Evolutionary conservation across 2,888 invertebrate genomes (phyloP), one percentile per base, ranked within the genome.

Genomic region (Schizaphis graminum): DNA sequence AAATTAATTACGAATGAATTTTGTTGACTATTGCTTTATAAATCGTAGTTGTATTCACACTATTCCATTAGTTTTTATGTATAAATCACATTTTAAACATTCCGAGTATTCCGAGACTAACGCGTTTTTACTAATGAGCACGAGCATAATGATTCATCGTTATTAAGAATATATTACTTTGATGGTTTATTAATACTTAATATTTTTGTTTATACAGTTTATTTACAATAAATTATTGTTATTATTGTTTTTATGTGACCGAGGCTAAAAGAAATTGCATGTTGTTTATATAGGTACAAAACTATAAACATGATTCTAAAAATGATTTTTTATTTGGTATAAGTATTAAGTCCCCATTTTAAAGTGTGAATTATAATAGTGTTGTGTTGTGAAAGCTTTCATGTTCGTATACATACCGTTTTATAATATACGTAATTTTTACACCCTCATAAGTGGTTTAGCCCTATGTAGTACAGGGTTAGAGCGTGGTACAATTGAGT

Each of bases 51-150:
- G n/a, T 67, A 8, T 13, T 21, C 21, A 35, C 21, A 77, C 35
- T 77, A 35, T 77, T 77, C 35, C 35, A 77, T 77, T 77, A 35
- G 35, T 77, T 8, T 21, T 21, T 21, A 4, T 77, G 35, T 77
- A 77, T 35, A 77, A 77, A 77, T 77, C 77, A 77, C 77, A 77
- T 77, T 67, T 77, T 77, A 77, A 35, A 77, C 21, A 77, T 77
- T 77, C 35, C 35, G 77, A 35, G 35, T 35, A 35, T 21, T 77
- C 8, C 8, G 5, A 77, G 35, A 77, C 35, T 77, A 67, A 77
- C 35, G 0, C 35, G 1, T 67, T 67, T 67, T 35, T n/a, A 67
- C 67, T 67, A 67, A 67, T n/a, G 67, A 77, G 35, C 35, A 77
- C 35, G 77, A 77, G 35, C 35, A 8, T 35, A 21, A 77, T 28